Evolutionary conservation across 1,140 invertebrate species (phyloP), one percentile per base, ranked within the genome.

Genomic region (Ostrea edulis): DNA sequence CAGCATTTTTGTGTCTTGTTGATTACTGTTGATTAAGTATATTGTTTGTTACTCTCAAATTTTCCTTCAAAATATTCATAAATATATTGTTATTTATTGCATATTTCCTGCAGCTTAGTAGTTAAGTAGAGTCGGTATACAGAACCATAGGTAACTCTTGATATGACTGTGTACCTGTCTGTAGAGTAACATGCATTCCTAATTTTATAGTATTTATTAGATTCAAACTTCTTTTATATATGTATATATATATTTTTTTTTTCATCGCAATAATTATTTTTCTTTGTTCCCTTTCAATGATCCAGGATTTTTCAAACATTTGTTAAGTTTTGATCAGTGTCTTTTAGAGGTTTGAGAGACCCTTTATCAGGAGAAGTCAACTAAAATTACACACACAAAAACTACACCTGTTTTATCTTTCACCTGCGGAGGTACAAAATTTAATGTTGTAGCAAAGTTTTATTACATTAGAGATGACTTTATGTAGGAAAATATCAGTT

Each of bases 11-110:
- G 25, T 77, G 68, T 77, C 25, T 77, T 77, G 25, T 77, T 77
- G 55, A 62, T 29, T 29, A 77, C 29, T 35, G 22, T 25, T 77
- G 22, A 35, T 29, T 35, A 29, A 29, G 22, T 14, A 20, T 77
- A 25, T 77, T 77, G 68, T 77, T 77, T 77, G 68, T 77, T 77
- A 77, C 25, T 77, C 25, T 35, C 68, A 11, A 25, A 77, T 77
- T 77, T 77, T 77, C 68, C 25, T 29, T 5, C 11, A 77, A 77
- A 77, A 77, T 29, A 77, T 14, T 77, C 68, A 71, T 71, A 77
- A 77, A 29, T 29, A 25, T 77, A 11, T 77, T 77, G 29, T 29
- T 77, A 17, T 77, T 25, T 77, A 35, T 77, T 77, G 12, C 68
- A 77, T 62, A 62, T 7, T n/a, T 62, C 55, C 17, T 62, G 17